Evolutionary conservation across 2,113 vertebrate genomes (phyloP).

Genomic region (Bombycilla garrulus): DNA sequence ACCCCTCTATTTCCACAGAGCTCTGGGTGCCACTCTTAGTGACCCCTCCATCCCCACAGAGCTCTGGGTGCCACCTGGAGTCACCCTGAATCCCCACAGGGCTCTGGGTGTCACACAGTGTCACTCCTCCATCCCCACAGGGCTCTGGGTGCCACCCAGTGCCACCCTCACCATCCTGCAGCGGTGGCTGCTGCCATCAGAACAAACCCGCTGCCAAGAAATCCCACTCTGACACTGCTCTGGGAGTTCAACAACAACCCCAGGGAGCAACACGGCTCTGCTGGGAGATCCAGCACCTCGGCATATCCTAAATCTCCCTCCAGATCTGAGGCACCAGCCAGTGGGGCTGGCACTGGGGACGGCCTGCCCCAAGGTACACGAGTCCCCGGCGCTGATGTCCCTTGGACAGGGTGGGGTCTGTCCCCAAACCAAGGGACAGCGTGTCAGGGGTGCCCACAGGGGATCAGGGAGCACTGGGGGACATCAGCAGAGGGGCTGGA

Average conservation of each 20-base stretch:
- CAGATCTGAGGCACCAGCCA: not conserved
- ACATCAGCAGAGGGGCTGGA: not conserved
- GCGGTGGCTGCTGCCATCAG: not conserved
- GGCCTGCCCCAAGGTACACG: accelerated
- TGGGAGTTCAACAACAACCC: not conserved
- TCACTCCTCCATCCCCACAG: not conserved
- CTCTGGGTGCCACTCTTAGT: not conserved
- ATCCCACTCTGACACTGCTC: accelerated
- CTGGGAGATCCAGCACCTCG: accelerated
- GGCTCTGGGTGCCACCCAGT: not conserved
- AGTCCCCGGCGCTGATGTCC: accelerated
- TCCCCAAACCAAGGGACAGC: not conserved
- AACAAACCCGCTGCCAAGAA: not conserved
- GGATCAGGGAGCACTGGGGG: not conserved
- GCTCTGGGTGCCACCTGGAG: too few relatives aligned
- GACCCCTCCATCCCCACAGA: not conserved
- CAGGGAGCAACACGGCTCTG: not conserved
- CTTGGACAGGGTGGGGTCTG: not conserved
- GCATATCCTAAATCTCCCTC: not conserved
- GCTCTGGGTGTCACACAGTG: not conserved
- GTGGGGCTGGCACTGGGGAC: accelerated
- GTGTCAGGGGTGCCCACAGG: not conserved
- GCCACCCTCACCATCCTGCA: not conserved
- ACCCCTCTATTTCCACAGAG: not conserved
- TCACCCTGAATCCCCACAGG: not conserved